A percentile compares a stretch with the other conserved stretches of the same genome.
Conservation (phyloP, 2,797 vertebrate species). For the Tolypeutes matacus region DNA sequence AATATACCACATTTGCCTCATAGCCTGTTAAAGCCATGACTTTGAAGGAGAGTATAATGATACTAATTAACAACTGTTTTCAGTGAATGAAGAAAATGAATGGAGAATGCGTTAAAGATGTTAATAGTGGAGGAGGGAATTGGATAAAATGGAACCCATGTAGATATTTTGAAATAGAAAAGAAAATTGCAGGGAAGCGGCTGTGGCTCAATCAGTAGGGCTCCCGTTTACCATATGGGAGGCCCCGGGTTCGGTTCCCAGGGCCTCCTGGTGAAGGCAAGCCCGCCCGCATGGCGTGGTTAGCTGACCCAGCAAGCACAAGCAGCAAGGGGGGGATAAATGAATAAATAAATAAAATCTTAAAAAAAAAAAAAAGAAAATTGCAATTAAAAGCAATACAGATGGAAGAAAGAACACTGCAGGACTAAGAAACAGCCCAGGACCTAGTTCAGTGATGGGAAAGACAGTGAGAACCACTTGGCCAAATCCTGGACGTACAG, state of each 20-base stretch:
- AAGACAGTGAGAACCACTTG: neutral
- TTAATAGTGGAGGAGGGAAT: neutral
- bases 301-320: no score
- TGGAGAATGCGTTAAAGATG: conserved; percentile 21
- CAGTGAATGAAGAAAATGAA: conserved; percentile 17
- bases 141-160: neutral
- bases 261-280: no score
- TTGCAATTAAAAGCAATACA: conserved; percentile 21
- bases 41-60: neutral
- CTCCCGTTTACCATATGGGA: no score
- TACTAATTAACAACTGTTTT: neutral
- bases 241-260: no score
- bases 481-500: neutral
- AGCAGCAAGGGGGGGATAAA: no score
- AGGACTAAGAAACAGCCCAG: neutral
- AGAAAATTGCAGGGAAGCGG: conserved; percentile 12
- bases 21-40: neutral
- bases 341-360: no score
- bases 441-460: neutral
- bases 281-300: no score
- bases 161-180: conserved; percentile 17
- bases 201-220: no score
- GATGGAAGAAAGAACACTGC: neutral
- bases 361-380: no score
- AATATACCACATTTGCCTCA: neutral